Base-by-base conservation (phyloP, 64 coral and sea anemone species). In the Cladopsammia gracilis region DNA sequence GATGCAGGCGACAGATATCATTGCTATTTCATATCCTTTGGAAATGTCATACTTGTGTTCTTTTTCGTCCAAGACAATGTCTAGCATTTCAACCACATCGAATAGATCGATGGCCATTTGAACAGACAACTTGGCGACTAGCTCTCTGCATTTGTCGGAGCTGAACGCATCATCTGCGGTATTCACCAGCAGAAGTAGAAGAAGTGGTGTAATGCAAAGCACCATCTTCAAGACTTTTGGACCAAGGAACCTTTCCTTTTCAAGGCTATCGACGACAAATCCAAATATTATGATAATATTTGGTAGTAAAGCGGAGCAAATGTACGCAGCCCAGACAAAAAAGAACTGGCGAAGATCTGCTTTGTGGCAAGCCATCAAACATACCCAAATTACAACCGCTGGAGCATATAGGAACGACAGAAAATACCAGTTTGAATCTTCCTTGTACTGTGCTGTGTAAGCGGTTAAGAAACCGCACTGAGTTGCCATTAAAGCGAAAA, bases 71-170 rank as follows among this genome's bases (percentile, higher is more conserved):
- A 83, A 48, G 4, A 83, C 58, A 5, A 83, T 62, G 58, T 62
- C 79, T 16, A 83, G 11, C 79, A 83, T 83, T 16, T 83, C 79
- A 9, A 83, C 58, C 12, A 5, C 58, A 64, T 83, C 79, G 79
- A 83, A 83, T 15, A 83, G 79, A 83, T 83, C 79, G 5, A 83
- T 20, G 9, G 48, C 70, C 70, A 72, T 72, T 7, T 26, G 25
- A 45, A 72, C 25, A 45, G 25, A 72, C 26, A 72, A 72, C 70
- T 44, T 72, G 0, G 70, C 16, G 15, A 72, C 25, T 7, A 72
- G 23, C 70, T 72, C 70, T 72, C 34, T 72, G 25, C 15, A 4
- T 16, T 16, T 11, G 0, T 72, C 70, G 12, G 24, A 43, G 16
- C 15, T 7, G 34, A 42, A 12, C 15, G 70, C 46, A 72, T 72